phyloP scores from a whole-genome alignment of 1,140 invertebrate species.

The Bathynomus jamesi region DNA sequence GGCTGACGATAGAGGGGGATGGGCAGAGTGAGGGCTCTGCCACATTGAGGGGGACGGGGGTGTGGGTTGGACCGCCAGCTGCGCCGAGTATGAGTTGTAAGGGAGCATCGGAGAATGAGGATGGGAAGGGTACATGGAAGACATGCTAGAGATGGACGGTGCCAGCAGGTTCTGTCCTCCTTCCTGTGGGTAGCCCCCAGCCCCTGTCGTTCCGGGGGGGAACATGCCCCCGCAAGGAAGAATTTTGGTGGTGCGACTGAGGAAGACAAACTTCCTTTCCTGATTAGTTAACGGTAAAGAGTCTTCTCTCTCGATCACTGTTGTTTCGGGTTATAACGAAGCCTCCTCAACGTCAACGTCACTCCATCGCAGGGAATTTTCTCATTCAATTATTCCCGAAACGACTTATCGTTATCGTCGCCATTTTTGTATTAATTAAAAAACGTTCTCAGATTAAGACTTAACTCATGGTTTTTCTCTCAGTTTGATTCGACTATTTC shows the following conservation, averaged over 20 bases:
- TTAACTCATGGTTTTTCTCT: background rate
- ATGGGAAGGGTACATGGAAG: conserved; percentile 22
- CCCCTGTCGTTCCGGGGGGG: conserved; percentile 24
- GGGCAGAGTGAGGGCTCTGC: conserved; percentile 27
- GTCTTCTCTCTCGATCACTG: background rate
- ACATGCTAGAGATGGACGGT: conserved; percentile 20
- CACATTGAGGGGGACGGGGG: conserved; percentile 35
- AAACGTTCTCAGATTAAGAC: background rate
- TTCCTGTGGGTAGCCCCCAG: conserved; percentile 31
- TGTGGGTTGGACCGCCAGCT: conserved; percentile 30
- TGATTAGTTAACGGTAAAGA: background rate
- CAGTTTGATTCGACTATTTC: background rate
- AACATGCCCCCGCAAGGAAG: conserved; percentile 16
- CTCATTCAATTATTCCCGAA: background rate
- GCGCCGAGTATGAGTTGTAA: conserved; percentile 34
- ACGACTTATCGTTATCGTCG: background rate
- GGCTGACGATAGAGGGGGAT: conserved; percentile 26
- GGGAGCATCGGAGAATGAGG: conserved; percentile 32
- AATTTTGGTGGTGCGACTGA: background rate
- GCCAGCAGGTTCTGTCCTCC: conserved; percentile 30
- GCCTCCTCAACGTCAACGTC: background rate
- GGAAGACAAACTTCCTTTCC: background rate
- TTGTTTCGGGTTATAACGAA: background rate
- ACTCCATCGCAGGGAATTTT: background rate
- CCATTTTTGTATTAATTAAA: background rate